Conservation (phyloP, 2,113 vertebrate genomes). For the Synchiropus splendidus region DNA sequence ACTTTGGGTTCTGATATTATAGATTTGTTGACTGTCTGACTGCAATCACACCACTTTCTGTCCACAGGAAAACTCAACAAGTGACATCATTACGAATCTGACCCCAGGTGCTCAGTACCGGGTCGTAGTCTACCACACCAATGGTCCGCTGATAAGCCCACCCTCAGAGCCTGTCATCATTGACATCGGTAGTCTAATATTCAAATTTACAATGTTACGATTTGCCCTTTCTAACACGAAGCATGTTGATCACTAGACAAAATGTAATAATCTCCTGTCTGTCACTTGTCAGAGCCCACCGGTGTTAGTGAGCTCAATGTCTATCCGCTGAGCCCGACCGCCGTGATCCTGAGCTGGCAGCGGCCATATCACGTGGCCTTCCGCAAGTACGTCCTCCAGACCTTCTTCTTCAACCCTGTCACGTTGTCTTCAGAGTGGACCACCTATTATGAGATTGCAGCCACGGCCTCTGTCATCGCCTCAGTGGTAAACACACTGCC, state of each 20-base stretch:
- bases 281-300: slow-evolving; percentile 73
- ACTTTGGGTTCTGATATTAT: no score
- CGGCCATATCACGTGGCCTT: slow-evolving; percentile 84
- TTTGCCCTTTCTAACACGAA: no score
- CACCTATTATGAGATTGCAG: slow-evolving; percentile 93
- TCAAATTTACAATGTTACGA: not conserved
- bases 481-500: slow-evolving; percentile 73
- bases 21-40: no score
- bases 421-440: slow-evolving; percentile 88
- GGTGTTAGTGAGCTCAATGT: slow-evolving; percentile 84
- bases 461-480: slow-evolving; percentile 79
- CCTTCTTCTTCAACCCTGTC: slow-evolving; percentile 90
- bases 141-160: slow-evolving; percentile 82
- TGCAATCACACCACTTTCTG: not conserved
- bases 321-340: slow-evolving; percentile 84
- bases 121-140: slow-evolving; percentile 81
- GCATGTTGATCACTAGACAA: not conserved
- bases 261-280: not conserved
- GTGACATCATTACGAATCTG: slow-evolving; percentile 78
- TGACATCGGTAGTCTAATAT: slow-evolving; percentile 76
- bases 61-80: slow-evolving; percentile 83
- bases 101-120: slow-evolving; percentile 90
- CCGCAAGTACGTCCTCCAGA: slow-evolving; percentile 89
- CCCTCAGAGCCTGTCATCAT: slow-evolving; percentile 88
- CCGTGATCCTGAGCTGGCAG: slow-evolving; percentile 87